Conservation (phyloP, 2,888 invertebrate species). For the Perithous albicinctus region DNA sequence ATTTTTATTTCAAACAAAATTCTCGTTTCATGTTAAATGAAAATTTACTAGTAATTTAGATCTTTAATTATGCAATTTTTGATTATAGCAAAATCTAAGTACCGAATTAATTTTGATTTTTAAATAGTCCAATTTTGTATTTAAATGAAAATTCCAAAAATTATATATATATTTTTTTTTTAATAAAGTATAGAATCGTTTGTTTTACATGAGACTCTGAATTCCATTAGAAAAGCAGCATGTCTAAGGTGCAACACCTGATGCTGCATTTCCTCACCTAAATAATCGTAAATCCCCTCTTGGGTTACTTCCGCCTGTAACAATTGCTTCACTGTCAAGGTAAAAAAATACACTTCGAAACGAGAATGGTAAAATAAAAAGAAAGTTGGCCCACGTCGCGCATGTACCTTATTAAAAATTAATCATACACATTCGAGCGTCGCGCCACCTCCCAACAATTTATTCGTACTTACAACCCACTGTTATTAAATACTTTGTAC, state of each 20-base stretch:
- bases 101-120: too few relatives aligned
- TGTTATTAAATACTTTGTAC: background rate
- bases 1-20: background rate
- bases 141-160: too few relatives aligned
- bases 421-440: background rate
- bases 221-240: background rate
- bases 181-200: background rate
- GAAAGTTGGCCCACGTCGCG: conserved; percentile 26
- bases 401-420: conserved; percentile 8
- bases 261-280: background rate
- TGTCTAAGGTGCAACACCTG: background rate
- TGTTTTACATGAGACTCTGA: background rate
- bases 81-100: too few relatives aligned
- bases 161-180: background rate
- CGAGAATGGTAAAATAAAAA: background rate
- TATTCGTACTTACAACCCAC: too few relatives aligned
- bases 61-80: too few relatives aligned
- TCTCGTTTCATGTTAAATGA: background rate
- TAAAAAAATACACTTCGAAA: background rate
- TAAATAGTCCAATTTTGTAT: too few relatives aligned
- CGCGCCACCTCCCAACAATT: background rate
- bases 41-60: too few relatives aligned
- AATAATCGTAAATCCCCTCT: background rate
- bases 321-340: background rate
- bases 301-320: background rate